phyloP scores from a whole-genome alignment of 2,113 vertebrate species.

The Ia io region DNA sequence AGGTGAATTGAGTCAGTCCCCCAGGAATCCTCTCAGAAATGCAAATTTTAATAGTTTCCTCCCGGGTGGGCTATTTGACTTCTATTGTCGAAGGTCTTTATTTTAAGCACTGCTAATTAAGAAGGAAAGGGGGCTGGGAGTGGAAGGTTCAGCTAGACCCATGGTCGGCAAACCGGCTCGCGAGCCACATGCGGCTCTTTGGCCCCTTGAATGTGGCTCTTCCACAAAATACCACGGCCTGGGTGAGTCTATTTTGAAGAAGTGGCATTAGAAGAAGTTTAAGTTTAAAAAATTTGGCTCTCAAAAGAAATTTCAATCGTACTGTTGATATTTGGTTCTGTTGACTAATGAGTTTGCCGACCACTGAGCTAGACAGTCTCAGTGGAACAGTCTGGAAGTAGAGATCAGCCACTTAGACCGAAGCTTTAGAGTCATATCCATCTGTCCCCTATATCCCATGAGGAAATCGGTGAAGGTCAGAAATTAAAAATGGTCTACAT shows the following conservation, averaged over 20 bases:
- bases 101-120: not conserved
- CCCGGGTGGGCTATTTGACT: not conserved
- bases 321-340: no score
- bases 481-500: not conserved
- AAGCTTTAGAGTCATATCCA: not conserved
- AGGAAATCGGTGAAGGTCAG: slow-evolving; percentile 14
- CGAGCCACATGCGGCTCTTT: no score
- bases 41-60: slow-evolving; percentile 30
- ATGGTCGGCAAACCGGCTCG: no score
- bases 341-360: no score
- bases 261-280: no score
- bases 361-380: not conserved
- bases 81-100: not conserved
- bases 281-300: no score
- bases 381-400: not conserved
- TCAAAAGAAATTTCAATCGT: no score
- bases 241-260: no score
- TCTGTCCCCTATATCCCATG: not conserved
- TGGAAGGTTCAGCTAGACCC: not conserved
- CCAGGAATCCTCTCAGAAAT: slow-evolving; percentile 32
- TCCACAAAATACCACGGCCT: no score
- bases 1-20: not conserved
- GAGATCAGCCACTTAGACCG: not conserved
- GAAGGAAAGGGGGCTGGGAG: not conserved
- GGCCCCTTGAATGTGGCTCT: no score